Conservation (phyloP, 2,888 invertebrate species). For the Choreutis nemorana region DNA sequence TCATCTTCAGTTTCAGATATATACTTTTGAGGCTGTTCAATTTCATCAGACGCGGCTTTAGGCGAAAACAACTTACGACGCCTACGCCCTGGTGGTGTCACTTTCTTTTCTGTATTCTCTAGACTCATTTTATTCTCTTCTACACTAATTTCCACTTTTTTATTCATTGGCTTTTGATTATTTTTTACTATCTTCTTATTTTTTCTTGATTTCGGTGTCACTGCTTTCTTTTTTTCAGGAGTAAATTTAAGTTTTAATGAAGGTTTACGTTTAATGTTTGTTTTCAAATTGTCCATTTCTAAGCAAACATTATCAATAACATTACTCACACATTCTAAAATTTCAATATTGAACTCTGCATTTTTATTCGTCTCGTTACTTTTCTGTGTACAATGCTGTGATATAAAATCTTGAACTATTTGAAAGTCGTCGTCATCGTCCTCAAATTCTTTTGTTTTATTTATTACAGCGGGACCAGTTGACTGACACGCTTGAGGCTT, state of each 20-base stretch:
- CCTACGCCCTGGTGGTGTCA: no score
- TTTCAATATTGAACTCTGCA: constrained; percentile 20
- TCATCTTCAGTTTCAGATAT: no score
- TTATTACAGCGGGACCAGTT: constrained; percentile 2
- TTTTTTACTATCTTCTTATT: constrained; percentile 2
- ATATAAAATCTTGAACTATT: constrained; percentile 32
- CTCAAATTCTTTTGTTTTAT: constrained; percentile 7
- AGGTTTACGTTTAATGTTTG: no score
- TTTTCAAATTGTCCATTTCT: no score
- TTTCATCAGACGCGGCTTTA: no score
- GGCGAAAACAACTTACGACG: no score
- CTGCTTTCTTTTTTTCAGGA: no score
- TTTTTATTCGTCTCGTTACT: constrained; percentile 35
- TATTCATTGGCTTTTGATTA: constrained; percentile 5
- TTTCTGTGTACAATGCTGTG: constrained; percentile 28
- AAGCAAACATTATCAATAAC: constrained; percentile 37
- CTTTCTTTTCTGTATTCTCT: no score
- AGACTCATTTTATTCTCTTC: constrained; percentile 9
- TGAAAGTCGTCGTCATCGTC: constrained; percentile 17
- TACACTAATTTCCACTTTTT: constrained; percentile 3
- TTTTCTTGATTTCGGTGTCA: no score
- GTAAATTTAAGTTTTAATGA: no score
- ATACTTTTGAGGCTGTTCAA: no score
- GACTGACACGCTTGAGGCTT: constrained; percentile 12
- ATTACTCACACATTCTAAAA: constrained; percentile 33